Percentiles rank a stretch among this genome's conserved stretches.
Conservation (phyloP, 1,140 invertebrate genomes). For the Magallana ariakensis region DNA sequence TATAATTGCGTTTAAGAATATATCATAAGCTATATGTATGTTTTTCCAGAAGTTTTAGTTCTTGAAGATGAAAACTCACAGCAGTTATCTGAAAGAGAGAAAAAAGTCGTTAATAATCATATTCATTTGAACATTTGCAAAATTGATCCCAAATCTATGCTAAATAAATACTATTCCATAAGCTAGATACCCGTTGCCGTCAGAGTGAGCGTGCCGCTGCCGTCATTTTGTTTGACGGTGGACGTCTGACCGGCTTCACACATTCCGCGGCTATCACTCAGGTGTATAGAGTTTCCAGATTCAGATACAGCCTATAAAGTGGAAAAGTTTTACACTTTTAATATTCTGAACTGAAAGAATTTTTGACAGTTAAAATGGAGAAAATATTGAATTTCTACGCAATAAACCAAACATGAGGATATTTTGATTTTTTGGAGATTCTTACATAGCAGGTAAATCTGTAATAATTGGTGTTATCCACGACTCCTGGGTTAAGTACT, state of each 20-base stretch:
- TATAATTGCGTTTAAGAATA: too few relatives aligned
- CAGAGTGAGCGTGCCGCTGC: constrained; percentile 3
- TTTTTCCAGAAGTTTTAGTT: too few relatives aligned
- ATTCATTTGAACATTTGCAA: too few relatives aligned
- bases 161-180: background rate
- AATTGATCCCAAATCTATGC: background rate
- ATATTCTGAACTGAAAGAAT: background rate
- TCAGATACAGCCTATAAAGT: constrained; percentile 1
- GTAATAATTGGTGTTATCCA: constrained; percentile 38
- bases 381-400: too few relatives aligned
- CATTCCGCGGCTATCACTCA: constrained; percentile 42
- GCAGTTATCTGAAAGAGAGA: constrained; percentile 40
- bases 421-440: background rate
- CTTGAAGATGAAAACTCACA: background rate
- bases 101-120: background rate
- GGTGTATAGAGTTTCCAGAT: background rate
- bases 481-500: constrained; percentile 15
- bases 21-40: too few relatives aligned
- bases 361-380: background rate
- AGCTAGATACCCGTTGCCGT: background rate
- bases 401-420: too few relatives aligned
- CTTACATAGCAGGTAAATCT: constrained; percentile 46
- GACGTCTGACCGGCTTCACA: constrained; percentile 47
- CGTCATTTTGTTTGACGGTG: constrained; percentile 35
- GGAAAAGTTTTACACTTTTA: background rate